phyloP scores from a whole-genome alignment of 1,140 invertebrate genomes.

The Drosophila malerkotliana region DNA sequence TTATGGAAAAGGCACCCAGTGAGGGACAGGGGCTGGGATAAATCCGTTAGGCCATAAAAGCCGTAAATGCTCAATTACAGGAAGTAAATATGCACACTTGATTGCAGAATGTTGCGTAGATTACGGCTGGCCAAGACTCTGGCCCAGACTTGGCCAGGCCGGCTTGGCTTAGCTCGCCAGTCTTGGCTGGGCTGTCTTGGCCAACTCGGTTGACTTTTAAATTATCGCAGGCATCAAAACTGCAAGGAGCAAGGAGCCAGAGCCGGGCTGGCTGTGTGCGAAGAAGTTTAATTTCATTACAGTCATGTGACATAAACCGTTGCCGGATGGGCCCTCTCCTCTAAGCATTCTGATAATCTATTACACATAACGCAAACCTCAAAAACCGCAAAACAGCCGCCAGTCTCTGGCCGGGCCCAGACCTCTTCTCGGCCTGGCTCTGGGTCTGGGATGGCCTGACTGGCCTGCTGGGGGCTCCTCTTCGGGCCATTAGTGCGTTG shows the following conservation, averaged over 20 bases:
- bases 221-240: conserved; percentile 68
- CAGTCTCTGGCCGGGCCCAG: conserved; percentile 27
- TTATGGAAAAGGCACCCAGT: conserved; percentile 48
- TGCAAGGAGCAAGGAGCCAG: conserved; percentile 31
- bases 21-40: conserved; percentile 17
- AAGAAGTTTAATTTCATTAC: conserved; percentile 82
- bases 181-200: conserved; percentile 37
- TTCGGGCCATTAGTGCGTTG: conserved; percentile 75
- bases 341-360: conserved; percentile 81
- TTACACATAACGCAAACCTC: conserved; percentile 80
- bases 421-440: conserved; percentile 19
- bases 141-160: conserved; percentile 8
- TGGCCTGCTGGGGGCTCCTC: conserved; percentile 1
- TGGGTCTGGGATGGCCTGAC: too few species aligned
- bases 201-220: conserved; percentile 74
- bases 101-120: conserved; percentile 80
- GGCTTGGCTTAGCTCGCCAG: conserved; percentile 41
- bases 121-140: conserved; percentile 26
- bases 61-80: conserved; percentile 82
- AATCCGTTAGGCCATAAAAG: conserved; percentile 82
- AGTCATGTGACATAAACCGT: conserved; percentile 81
- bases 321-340: conserved; percentile 39
- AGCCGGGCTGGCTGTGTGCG: conserved; percentile 20
- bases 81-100: conserved; percentile 81
- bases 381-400: conserved; percentile 61